Percentiles rank a stretch among this genome's conserved stretches.
phyloP scores from a whole-genome alignment of 2,797 vertebrate species.

The Orientallactaga sibirica region DNA sequence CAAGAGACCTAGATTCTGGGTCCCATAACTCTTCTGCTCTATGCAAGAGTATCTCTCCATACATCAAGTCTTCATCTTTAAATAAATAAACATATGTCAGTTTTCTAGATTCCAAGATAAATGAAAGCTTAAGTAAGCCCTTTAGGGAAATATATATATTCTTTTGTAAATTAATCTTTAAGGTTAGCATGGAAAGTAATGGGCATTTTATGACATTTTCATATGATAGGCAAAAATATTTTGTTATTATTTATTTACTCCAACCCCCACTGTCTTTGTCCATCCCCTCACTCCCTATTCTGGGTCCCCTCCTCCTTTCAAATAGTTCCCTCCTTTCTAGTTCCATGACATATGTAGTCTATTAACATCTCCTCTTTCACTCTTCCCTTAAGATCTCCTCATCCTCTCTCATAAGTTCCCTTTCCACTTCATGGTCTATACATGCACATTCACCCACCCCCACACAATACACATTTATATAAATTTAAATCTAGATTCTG shows the following conservation, averaged over 20 bases:
- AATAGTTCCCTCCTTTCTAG: not conserved
- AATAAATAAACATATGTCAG: conserved; percentile 35
- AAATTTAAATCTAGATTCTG: not conserved
- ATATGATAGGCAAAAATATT: not conserved
- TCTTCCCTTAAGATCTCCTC: not conserved
- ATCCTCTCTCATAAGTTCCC: not conserved
- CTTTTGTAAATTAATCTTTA: not conserved
- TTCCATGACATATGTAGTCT: not conserved
- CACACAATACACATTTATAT: not conserved
- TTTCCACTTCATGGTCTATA: not conserved
- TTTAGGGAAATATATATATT: not conserved
- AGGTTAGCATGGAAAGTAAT: not conserved
- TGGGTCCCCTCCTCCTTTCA: not conserved
- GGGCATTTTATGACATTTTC: not conserved
- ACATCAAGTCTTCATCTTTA: not conserved
- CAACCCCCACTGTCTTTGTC: not conserved
- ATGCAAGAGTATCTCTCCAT: conserved; percentile 29
- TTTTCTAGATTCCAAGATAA: conserved; percentile 42
- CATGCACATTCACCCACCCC: no score
- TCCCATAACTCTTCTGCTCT: not conserved
- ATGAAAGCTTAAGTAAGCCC: not conserved
- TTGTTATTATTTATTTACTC: not conserved
- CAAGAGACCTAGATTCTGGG: conserved; percentile 69
- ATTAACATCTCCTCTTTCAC: not conserved
- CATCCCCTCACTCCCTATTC: not conserved